Base-by-base conservation (phyloP, 2,888 invertebrate genomes). In the Ceriagrion tenellum region DNA sequence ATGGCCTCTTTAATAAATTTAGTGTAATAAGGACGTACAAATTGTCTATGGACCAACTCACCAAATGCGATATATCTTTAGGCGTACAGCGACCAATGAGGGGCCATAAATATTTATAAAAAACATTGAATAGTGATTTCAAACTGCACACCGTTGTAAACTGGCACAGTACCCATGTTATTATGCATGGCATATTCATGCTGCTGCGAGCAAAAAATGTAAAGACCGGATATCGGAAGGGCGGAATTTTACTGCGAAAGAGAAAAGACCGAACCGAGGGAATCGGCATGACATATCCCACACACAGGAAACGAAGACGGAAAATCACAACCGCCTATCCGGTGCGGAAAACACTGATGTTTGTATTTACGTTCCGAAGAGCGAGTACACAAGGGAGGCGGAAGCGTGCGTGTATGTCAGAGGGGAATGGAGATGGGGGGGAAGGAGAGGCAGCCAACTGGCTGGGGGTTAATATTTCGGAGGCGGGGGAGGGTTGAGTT, bases 321-420 rank as follows among this genome's bases (percentile, higher is more conserved):
- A 69, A 47, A 69, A 69, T 69, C 47, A 0, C 69, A 69, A 26
- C 69, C 69, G 69, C 69, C 26, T 69, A 69, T 69, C 69, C 69
- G 69, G 69, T n/a, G 26, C 69, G 69, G 69, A 69, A 69, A 69
- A 47, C 47, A 69, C 69, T 69, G 69, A n/a, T 69, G 69, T 69
- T 69, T 69, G 69, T 69, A n/a, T 69, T 69, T 69, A 69, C 69
- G 69, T 69, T n/a, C 69, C 69, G 69, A 69, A 26, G 69, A 69
- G n/a, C 26, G n/a, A 26, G n/a, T n/a, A 69, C 69, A 47, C 47
- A n/a, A 10, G 69, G 69, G 69, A 69, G 26, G 10, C 69, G 69
- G 69, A 69, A 69, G 69, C n/a, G n/a, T 12, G 69, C 23, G 6
- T n/a, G 69, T 10, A 12, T 26, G 69, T 63, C 0, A n/a, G 8